phyloP scores from a whole-genome alignment of 2,888 invertebrate species.

The Ecdyonurus torrentis region DNA sequence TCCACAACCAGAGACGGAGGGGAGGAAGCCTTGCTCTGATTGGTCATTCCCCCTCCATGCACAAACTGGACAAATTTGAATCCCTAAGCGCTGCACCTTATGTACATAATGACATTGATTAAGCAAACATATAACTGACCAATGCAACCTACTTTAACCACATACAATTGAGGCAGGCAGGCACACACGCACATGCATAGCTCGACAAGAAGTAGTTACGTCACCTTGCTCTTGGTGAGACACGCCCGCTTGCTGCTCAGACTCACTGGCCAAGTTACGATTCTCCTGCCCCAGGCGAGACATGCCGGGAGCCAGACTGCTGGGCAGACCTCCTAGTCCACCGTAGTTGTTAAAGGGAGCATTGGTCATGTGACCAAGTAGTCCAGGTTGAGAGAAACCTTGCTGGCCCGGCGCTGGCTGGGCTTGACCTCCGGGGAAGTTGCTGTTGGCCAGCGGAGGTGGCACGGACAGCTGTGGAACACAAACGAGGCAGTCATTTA shows the following conservation, averaged over 20 bases:
- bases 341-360: conserved; percentile 11
- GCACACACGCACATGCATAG: not conserved
- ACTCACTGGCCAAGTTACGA: not conserved
- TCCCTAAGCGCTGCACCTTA: too few relatives aligned
- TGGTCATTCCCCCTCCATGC: too few relatives aligned
- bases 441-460: conserved; percentile 45
- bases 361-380: not conserved
- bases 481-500: too few relatives aligned
- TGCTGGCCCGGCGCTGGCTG: conserved; percentile 19
- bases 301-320: conserved; percentile 32
- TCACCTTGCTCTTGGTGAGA: conserved; percentile 30
- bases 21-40: too few relatives aligned
- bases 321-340: conserved; percentile 27
- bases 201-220: conserved; percentile 18
- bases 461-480: conserved; percentile 55
- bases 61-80: too few relatives aligned
- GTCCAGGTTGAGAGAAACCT: conserved; percentile 12
- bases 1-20: too few relatives aligned
- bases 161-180: not conserved
- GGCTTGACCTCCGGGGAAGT: conserved; percentile 30
- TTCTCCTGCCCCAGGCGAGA: not conserved
- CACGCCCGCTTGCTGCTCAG: conserved; percentile 17
- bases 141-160: too few relatives aligned
- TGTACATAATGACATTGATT: too few relatives aligned
- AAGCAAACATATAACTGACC: too few relatives aligned